These are phyloP conservation scores for Andrena dorsata DNA, from an alignment of 2,888 invertebrate genomes.

Conservation along the genomic window DNA sequence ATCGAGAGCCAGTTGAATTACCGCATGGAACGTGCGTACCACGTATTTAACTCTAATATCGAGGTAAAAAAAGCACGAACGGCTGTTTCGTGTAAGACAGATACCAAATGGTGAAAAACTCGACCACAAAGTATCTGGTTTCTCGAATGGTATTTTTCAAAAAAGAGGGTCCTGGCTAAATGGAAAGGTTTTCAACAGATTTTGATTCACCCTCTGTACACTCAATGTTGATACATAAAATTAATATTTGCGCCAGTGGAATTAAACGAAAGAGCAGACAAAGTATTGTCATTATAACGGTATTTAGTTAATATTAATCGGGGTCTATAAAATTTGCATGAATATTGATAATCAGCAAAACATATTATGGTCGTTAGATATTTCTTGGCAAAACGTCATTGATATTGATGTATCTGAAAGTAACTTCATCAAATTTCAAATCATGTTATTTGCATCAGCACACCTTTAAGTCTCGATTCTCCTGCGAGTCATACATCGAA, in stretches of 20 bases:
- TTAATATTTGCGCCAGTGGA: neutral
- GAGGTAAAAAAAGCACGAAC: constrained; percentile 19
- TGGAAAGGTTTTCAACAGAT: constrained; percentile 9
- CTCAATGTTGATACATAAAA: neutral
- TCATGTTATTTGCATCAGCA: constrained; percentile 19
- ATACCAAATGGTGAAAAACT: constrained; percentile 36
- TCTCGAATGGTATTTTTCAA: constrained; percentile 37
- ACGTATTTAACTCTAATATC: constrained; percentile 40
- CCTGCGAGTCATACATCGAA: neutral
- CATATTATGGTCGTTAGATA: neutral
- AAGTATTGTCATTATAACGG: neutral
- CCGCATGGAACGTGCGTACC: constrained; percentile 54
- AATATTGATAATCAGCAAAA: neutral
- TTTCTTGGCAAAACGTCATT: neutral
- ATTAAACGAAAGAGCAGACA: neutral
- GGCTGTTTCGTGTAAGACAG: constrained; percentile 30
- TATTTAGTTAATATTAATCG: no score
- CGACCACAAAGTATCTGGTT: constrained; percentile 24
- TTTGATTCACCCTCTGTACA: neutral
- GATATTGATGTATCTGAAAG: neutral
- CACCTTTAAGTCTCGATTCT: constrained; percentile 12
- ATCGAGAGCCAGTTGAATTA: constrained; percentile 62
- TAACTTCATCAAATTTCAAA: constrained; percentile 16
- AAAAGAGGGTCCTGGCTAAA: neutral
- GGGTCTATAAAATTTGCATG: no score